phyloP scores from a whole-genome alignment of 2,797 vertebrate genomes.

The Oreochromis grahami region DNA sequence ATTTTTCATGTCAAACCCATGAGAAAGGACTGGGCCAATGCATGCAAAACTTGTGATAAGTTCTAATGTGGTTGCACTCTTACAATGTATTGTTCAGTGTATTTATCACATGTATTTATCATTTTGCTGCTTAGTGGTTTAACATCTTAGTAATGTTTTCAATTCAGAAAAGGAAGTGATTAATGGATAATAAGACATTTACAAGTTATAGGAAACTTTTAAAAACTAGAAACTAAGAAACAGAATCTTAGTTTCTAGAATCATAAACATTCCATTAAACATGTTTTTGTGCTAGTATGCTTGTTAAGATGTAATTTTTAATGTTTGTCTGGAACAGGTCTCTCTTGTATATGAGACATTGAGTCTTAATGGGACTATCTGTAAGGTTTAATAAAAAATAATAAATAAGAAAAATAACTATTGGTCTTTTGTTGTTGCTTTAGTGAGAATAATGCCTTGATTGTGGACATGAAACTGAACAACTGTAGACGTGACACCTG shows the following conservation, averaged over 20 bases:
- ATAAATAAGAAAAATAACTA: neutral
- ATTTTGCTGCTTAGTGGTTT: neutral
- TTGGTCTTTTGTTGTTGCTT: neutral
- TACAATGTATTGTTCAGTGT: neutral
- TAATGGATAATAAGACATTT: neutral
- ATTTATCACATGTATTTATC: neutral
- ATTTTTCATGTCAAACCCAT: constrained; percentile 31
- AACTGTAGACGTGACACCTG: neutral
- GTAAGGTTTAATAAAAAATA: neutral
- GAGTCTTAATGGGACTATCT: neutral
- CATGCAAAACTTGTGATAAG: neutral
- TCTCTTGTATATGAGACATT: neutral
- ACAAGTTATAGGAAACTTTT: neutral
- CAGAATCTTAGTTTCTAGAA: no score
- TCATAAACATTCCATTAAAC: neutral
- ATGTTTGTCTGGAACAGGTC: neutral
- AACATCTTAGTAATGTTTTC: neutral
- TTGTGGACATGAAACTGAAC: neutral
- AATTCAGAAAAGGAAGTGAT: neutral
- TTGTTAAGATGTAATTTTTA: neutral
- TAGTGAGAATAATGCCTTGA: neutral
- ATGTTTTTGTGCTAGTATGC: neutral
- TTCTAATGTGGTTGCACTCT: neutral
- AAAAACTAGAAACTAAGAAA: neutral
- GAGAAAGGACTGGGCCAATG: neutral